A percentile compares a stretch with the other conserved stretches of the same genome.
Conservation (phyloP, 2,113 vertebrate species). For the Nansenia antarctica region DNA sequence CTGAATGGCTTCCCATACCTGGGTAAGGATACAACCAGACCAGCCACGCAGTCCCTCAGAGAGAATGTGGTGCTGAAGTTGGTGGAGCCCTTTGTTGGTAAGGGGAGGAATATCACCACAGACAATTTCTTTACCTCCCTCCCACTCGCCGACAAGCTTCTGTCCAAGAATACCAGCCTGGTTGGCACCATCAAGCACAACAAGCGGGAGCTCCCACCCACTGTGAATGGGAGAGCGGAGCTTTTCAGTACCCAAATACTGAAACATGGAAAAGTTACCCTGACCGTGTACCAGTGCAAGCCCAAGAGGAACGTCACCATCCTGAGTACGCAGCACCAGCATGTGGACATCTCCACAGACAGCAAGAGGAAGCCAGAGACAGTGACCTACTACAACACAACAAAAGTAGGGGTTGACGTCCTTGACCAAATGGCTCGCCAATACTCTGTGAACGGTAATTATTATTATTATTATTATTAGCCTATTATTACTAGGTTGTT, state of each 20-base stretch:
- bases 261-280: background rate
- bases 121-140: constrained; percentile 11
- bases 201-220: constrained; percentile 3
- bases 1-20: background rate
- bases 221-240: too few species aligned
- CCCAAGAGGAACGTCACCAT: background rate
- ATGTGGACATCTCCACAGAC: background rate
- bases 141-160: background rate
- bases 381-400: constrained; percentile 18
- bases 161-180: constrained; percentile 7
- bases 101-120: background rate
- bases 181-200: constrained; percentile 3
- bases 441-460: constrained; percentile 22
- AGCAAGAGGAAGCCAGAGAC: constrained; percentile 13
- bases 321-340: constrained; percentile 6
- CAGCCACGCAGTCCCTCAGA: background rate
- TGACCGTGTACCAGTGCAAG: constrained; percentile 14
- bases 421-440: constrained; percentile 29
- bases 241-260: too few species aligned
- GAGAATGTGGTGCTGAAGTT: too few species aligned
- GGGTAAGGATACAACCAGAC: constrained; percentile 3
- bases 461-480: constrained; percentile 1
- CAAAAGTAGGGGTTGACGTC: constrained; percentile 20
- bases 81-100: too few species aligned
- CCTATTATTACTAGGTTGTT: too few species aligned